Base-by-base conservation (phyloP, 2,888 invertebrate genomes). In the Macrosoma leucophasiata region DNA sequence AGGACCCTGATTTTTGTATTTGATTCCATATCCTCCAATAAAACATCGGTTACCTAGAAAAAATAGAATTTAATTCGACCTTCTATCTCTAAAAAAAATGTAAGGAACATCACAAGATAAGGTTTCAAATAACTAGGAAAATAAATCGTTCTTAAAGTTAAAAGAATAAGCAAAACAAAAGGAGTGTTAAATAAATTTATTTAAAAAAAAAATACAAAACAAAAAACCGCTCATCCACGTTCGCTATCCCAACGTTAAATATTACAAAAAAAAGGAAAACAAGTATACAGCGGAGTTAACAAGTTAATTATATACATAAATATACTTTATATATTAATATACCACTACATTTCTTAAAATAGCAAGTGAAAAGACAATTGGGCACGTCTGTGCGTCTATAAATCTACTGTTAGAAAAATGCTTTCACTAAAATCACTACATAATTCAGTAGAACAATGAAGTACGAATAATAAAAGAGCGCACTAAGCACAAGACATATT, bases 101-200 rank as follows among this genome's bases (percentile, higher is more conserved):
- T n/a, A n/a, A n/a, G n/a, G 58, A 62, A 70, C 50, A 68, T 75
- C 73, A 78, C 78, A 75, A 71, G 69, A 65, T 69, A 63, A 49
- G 58, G 55, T 54, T 65, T 60, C 59, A 49, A 46, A 50, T 52
- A 55, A 35, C 39, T 44, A 50, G 41, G 46, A 46, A 17, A 39
- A 28, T 11, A 30, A 35, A 34, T 31, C 11, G 41, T 36, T 39
- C 23, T 12, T 37, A 33, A 19, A 44, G 45, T 45, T 46, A 42
- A 53, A 49, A 58, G 54, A 52, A 52, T 58, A 58, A 62, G 64
- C 60, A 49, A 51, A 62, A 58, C 43, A 49, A 51, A 58, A 47
- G 52, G 66, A 69, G 64, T 62, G 68, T 82, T 79, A 74, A 75
- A 78, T 72, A 78, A 69, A 72, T 78, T 84, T 79, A 78, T 78